A percentile compares a stretch with the other conserved stretches of the same genome.
phyloP scores from a whole-genome alignment of 2,113 vertebrate genomes.

The Neolamprologus falcicula region DNA sequence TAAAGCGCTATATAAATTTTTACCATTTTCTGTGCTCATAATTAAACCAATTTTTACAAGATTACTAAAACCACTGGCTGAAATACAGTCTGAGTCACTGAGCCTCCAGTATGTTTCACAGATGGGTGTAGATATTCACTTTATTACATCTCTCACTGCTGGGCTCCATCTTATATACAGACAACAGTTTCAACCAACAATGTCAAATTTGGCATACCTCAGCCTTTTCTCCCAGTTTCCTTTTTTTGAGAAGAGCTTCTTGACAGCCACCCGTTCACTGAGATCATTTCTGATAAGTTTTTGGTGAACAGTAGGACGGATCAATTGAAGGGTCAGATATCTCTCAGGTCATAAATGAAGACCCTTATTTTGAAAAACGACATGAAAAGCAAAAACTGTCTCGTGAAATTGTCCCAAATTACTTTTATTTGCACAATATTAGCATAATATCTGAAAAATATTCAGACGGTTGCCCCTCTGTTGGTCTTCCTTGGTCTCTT shows the following conservation, averaged over 20 bases:
- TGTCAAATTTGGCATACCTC: neutral
- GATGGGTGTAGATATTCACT: neutral
- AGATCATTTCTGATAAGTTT: neutral
- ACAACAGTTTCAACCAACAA: neutral
- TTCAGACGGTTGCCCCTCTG: fast-evolving
- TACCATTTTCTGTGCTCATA: neutral
- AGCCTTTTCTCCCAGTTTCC: neutral
- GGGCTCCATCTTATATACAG: neutral
- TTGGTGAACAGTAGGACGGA: neutral
- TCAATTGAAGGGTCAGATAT: neutral
- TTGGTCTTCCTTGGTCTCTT: neutral
- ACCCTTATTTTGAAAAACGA: neutral
- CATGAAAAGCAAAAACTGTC: neutral
- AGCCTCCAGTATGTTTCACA: neutral
- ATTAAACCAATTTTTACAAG: neutral
- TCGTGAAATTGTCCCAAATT: neutral
- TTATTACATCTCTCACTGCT: neutral
- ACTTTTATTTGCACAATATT: neutral
- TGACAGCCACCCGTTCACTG: neutral
- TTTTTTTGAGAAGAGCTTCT: neutral
- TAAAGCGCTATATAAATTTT: neutral
- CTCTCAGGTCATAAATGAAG: neutral
- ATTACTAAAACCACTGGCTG: neutral
- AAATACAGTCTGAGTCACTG: neutral
- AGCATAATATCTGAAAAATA: neutral